phyloP scores from a whole-genome alignment of 2,113 vertebrate species.

The Atlantisia rogersi region DNA sequence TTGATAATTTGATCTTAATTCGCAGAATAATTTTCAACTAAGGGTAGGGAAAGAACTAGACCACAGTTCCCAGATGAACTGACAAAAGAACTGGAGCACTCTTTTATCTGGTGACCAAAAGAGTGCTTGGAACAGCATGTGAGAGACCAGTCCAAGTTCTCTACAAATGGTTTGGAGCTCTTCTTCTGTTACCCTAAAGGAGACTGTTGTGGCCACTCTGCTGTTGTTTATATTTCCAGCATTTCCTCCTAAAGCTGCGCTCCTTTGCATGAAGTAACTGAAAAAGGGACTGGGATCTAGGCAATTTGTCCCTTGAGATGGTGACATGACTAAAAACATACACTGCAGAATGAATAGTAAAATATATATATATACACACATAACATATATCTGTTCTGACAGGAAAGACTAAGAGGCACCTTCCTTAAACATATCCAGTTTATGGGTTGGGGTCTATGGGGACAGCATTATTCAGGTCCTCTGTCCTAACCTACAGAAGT shows the following conservation, averaged over 20 bases:
- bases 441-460: neutral
- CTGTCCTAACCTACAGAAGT: neutral
- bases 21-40: neutral
- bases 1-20: slow-evolving; percentile 17
- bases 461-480: neutral
- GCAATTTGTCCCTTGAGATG: neutral
- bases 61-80: neutral
- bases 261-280: neutral
- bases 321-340: neutral
- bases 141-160: neutral
- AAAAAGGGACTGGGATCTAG: neutral
- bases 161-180: neutral
- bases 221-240: neutral
- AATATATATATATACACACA: neutral
- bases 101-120: neutral
- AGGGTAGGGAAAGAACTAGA: neutral
- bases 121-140: neutral
- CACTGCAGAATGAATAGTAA: neutral
- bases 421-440: neutral
- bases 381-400: neutral
- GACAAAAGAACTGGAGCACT: neutral
- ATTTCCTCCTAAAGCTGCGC: neutral
- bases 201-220: neutral
- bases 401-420: neutral
- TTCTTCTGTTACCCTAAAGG: neutral